Conservation (phyloP, 2,113 vertebrate species). For the Columbina picui region DNA sequence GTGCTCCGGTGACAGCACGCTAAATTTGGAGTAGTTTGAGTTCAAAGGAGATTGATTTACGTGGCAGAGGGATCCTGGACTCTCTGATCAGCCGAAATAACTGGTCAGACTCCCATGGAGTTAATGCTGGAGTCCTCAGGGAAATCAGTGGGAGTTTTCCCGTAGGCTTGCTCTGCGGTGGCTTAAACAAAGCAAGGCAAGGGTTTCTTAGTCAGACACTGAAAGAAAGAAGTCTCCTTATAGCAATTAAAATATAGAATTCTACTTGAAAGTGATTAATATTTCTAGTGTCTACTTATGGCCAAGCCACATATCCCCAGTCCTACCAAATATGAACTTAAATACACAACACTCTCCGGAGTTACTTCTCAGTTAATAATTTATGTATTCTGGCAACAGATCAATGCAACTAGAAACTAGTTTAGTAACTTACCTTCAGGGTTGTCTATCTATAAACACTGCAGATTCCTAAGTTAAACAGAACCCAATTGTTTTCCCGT, state of each 20-base stretch:
- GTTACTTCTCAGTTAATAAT: slow-evolving; percentile 71
- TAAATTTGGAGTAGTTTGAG: slow-evolving; percentile 15
- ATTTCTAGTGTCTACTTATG: slow-evolving; percentile 23
- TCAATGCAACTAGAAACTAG: slow-evolving; percentile 71
- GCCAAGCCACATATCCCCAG: slow-evolving; percentile 9
- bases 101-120: neutral
- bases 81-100: slow-evolving; percentile 25
- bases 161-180: neutral
- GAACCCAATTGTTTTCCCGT: slow-evolving; percentile 62
- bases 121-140: neutral
- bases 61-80: neutral
- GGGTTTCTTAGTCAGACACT: neutral
- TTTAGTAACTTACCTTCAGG: slow-evolving; percentile 67
- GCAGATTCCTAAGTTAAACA: slow-evolving; percentile 72
- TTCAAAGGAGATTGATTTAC: slow-evolving; percentile 19
- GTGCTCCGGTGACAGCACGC: neutral
- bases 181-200: slow-evolving; percentile 36
- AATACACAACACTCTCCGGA: slow-evolving; percentile 58
- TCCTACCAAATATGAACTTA: slow-evolving; percentile 65
- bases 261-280: slow-evolving; percentile 65
- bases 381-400: slow-evolving; percentile 71
- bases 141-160: slow-evolving; percentile 58
- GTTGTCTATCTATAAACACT: slow-evolving; percentile 73
- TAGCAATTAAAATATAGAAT: slow-evolving; percentile 62
- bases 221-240: slow-evolving; percentile 47